Evolutionary conservation across 2,797 vertebrate species (phyloP).

Genomic region (Sebastes taczanowskii): DNA sequence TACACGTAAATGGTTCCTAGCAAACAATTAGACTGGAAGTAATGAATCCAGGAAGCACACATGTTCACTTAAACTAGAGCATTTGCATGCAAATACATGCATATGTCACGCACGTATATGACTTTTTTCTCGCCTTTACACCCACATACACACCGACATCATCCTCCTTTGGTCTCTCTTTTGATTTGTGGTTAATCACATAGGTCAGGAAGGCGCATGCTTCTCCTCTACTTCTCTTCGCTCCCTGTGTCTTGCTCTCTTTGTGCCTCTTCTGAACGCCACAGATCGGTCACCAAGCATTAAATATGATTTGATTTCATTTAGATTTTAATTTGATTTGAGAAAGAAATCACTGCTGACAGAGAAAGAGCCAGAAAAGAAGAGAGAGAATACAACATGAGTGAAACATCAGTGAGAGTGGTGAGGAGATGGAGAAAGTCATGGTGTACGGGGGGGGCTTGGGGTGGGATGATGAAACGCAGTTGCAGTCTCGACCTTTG

Average conservation of each 20-base stretch:
- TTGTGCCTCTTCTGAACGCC: slow-evolving; percentile 22
- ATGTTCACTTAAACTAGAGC: neutral
- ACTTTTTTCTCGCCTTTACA: neutral
- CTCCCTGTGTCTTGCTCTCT: slow-evolving; percentile 3
- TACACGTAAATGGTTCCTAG: slow-evolving; percentile 15
- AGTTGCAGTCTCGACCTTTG: slow-evolving; percentile 73
- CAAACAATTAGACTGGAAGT: slow-evolving; percentile 27
- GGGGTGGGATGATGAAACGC: slow-evolving; percentile 59
- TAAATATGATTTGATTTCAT: slow-evolving; percentile 32
- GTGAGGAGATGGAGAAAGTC: slow-evolving; percentile 45
- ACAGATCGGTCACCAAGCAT: slow-evolving; percentile 36
- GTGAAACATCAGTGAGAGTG: slow-evolving; percentile 49
- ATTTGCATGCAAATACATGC: neutral
- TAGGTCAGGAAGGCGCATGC: slow-evolving; percentile 16
- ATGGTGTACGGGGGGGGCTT: neutral
- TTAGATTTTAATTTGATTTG: slow-evolving; percentile 41
- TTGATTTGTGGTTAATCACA: slow-evolving; percentile 44
- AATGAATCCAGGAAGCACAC: slow-evolving; percentile 20
- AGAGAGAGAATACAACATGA: slow-evolving; percentile 57
- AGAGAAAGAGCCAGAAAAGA: neutral
- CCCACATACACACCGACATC: neutral
- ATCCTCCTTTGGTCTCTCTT: slow-evolving; percentile 33
- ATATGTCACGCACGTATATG: neutral
- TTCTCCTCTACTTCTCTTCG: neutral
- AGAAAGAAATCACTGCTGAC: slow-evolving; percentile 25